Evolutionary conservation across 2,113 vertebrate genomes (phyloP).

Genomic region (Oceanites oceanicus): DNA sequence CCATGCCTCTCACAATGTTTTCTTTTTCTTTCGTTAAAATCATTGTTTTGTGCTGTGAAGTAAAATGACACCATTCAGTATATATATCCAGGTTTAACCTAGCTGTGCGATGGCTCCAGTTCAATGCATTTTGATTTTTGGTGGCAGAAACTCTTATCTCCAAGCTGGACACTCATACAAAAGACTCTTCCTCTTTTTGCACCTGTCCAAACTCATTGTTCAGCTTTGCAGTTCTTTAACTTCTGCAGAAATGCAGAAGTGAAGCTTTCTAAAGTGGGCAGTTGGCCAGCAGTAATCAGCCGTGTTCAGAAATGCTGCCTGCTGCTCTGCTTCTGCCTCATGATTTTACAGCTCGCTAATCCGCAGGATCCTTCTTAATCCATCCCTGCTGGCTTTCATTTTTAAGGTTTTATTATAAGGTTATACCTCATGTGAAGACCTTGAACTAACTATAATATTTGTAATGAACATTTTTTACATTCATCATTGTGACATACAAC

Average conservation of each 20-base stretch:
- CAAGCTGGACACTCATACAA: not conserved
- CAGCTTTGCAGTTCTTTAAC: not conserved
- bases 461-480: not conserved
- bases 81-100: not conserved
- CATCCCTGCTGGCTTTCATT: not conserved
- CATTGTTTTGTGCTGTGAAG: not conserved
- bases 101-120: not conserved
- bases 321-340: not conserved
- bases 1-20: not conserved
- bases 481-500: not conserved
- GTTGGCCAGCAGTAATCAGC: not conserved
- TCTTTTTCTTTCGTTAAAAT: not conserved
- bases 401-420: conserved; percentile 3
- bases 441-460: not conserved
- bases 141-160: not conserved
- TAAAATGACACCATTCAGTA: not conserved
- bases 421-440: not conserved
- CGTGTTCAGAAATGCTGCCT: not conserved
- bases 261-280: not conserved
- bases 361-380: conserved; percentile 7
- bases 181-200: not conserved
- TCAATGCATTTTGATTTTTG: not conserved
- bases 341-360: conserved; percentile 9
- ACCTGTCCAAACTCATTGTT: not conserved
- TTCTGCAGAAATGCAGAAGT: not conserved